Conservation (phyloP, 2,888 invertebrate genomes). For the Oscheius myriophilus region DNA sequence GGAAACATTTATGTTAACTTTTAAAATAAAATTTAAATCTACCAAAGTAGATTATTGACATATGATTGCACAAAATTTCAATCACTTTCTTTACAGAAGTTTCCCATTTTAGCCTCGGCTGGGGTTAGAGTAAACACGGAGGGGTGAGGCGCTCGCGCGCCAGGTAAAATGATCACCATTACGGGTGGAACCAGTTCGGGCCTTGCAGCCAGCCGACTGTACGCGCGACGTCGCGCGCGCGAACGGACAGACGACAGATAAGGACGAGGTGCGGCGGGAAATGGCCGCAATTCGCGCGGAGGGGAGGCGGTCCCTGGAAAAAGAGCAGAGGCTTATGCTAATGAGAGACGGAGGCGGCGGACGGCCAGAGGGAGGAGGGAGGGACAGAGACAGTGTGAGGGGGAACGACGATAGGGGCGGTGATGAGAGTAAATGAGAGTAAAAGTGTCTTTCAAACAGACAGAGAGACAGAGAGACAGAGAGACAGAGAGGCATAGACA, state of each 20-base stretch:
- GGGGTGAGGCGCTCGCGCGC: conserved; percentile 14
- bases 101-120: too few relatives aligned
- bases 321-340: neutral
- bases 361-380: conserved; percentile 1
- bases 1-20: too few relatives aligned
- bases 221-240: conserved; percentile 10
- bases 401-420: conserved; percentile 3
- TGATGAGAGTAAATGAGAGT: neutral
- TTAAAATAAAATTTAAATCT: too few relatives aligned
- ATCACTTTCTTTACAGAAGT: too few relatives aligned
- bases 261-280: conserved; percentile 1
- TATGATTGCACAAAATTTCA: too few relatives aligned
- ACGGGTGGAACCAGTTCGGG: conserved; percentile 28
- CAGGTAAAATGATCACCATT: conserved; percentile 35
- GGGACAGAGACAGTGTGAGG: neutral
- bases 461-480: neutral
- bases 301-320: neutral
- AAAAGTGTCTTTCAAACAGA: neutral
- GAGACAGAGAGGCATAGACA: neutral
- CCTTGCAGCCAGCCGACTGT: neutral
- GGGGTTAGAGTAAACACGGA: conserved; percentile 1
- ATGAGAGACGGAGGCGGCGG: neutral
- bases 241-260: conserved; percentile 14
- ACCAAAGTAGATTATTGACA: too few relatives aligned
- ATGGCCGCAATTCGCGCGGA: neutral